Conservation (phyloP, 1,140 invertebrate species). For the Eriosoma lanigerum region DNA sequence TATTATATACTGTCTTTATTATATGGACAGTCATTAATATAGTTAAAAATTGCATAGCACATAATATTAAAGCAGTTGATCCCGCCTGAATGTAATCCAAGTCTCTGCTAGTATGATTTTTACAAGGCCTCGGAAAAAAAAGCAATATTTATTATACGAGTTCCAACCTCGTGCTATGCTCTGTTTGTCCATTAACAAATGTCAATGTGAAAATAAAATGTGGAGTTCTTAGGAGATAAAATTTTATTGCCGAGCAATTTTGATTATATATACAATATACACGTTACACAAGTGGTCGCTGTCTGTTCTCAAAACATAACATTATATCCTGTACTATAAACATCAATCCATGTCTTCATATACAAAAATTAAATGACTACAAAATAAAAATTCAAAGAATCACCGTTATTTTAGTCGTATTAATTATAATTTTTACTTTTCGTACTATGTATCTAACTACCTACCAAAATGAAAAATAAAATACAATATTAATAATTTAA, state of each 20-base stretch:
- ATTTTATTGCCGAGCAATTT: neutral
- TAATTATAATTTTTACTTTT: no score
- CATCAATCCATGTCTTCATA: no score
- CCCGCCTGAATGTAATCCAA: neutral
- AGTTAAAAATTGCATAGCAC: neutral
- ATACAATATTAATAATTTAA: no score
- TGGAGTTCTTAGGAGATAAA: neutral
- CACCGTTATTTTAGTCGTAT: no score
- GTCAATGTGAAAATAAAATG: neutral
- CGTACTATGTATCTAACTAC: no score
- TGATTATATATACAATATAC: neutral
- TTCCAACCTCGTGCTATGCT: neutral
- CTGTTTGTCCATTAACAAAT: slow-evolving; percentile 19
- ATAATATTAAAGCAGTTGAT: neutral
- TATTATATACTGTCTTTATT: neutral
- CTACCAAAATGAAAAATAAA: no score
- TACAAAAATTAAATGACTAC: no score
- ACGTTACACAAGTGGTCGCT: neutral
- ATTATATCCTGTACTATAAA: neutral
- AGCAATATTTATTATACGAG: neutral
- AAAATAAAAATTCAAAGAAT: no score
- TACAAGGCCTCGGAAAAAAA: neutral
- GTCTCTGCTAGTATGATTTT: neutral
- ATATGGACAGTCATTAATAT: neutral
- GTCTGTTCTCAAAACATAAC: neutral